phyloP scores from a whole-genome alignment of 1,140 invertebrate species.

The Diuraphis noxia region DNA sequence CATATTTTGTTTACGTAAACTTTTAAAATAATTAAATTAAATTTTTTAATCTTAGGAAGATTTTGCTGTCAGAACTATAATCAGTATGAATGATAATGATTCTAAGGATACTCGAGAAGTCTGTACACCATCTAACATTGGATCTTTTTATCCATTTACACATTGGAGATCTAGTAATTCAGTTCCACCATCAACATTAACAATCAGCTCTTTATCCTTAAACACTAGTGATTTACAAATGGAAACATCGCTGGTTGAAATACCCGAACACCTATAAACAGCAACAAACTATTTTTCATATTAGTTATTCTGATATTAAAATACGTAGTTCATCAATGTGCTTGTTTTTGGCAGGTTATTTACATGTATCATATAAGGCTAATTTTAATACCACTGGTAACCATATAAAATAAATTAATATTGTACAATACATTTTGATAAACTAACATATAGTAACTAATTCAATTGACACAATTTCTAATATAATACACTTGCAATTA shows the following conservation, averaged over 20 bases:
- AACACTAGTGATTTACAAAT: constrained; percentile 56
- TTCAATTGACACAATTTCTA: background rate
- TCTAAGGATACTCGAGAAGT: constrained; percentile 5
- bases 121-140: constrained; percentile 52
- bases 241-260: constrained; percentile 51
- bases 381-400: constrained; percentile 4
- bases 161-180: constrained; percentile 55
- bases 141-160: constrained; percentile 58
- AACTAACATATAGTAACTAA: background rate
- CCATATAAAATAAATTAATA: background rate
- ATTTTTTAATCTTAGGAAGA: constrained; percentile 54
- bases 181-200: constrained; percentile 53
- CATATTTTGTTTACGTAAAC: background rate
- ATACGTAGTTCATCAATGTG: background rate
- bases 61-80: constrained; percentile 51
- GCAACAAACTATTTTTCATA: background rate
- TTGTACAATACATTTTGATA: background rate
- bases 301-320: background rate
- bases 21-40: background rate
- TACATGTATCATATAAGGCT: background rate
- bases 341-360: background rate
- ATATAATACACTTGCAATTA: background rate
- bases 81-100: background rate
- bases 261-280: constrained; percentile 38
- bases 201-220: constrained; percentile 57